Conservation (phyloP, 2,113 vertebrate genomes). For the Carassius gibelio region DNA sequence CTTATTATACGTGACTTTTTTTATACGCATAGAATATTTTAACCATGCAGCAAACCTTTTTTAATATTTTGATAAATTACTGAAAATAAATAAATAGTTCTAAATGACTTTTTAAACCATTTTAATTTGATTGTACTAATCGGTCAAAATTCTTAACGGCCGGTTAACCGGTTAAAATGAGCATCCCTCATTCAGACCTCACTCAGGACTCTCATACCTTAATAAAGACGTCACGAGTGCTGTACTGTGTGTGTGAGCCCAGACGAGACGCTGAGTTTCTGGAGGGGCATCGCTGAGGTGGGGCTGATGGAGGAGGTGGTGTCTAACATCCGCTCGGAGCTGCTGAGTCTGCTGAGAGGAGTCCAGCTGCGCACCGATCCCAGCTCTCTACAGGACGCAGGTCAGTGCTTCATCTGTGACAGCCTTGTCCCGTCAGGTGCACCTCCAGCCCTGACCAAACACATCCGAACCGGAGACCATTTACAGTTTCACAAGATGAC, state of each 20-base stretch:
- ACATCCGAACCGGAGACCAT: background rate
- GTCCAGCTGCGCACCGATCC: conserved; percentile 85
- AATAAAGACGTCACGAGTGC: background rate
- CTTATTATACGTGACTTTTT: no score
- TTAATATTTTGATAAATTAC: no score
- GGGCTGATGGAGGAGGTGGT: conserved; percentile 96
- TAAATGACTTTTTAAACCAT: no score
- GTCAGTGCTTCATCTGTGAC: conserved; percentile 66
- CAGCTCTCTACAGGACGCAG: conserved; percentile 84
- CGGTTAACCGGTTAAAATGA: no score
- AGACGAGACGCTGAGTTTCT: conserved; percentile 97
- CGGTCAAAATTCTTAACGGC: no score
- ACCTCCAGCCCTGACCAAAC: background rate
- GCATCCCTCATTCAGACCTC: background rate
- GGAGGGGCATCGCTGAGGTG: conserved; percentile 97
- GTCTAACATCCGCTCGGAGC: conserved; percentile 92
- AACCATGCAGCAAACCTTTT: no score
- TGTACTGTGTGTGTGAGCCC: conserved; percentile 10
- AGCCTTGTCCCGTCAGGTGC: background rate
- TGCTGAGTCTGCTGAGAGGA: conserved; percentile 87
- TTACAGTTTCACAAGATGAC: no score
- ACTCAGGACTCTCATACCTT: background rate
- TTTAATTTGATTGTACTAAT: no score
- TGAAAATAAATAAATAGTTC: no score
- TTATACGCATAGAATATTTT: no score